Conservation (phyloP, 1,140 invertebrate species). For the Pogonus chalceus region DNA sequence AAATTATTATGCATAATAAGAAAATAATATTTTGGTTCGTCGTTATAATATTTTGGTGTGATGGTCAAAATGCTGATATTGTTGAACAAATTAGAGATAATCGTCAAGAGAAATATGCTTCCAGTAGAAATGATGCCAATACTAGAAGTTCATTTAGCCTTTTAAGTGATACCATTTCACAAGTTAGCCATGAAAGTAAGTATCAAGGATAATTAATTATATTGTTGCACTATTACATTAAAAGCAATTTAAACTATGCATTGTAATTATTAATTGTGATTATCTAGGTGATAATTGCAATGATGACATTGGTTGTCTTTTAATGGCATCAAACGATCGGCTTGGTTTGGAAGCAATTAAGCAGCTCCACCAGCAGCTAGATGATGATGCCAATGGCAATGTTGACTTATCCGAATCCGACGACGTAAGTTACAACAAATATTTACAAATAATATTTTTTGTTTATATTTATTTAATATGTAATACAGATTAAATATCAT, state of each 20-base stretch:
- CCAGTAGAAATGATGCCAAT: background rate
- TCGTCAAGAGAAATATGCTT: background rate
- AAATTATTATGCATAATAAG: slow-evolving; percentile 11
- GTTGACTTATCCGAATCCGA: slow-evolving; percentile 90
- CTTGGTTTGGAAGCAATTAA: slow-evolving; percentile 81
- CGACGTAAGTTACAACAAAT: slow-evolving; percentile 59
- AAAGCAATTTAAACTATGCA: background rate
- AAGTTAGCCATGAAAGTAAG: slow-evolving; percentile 39
- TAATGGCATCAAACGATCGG: slow-evolving; percentile 62
- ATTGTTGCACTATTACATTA: slow-evolving; percentile 4
- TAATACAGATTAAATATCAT: too few species aligned
- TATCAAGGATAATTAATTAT: slow-evolving; percentile 9
- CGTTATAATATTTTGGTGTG: slow-evolving; percentile 12
- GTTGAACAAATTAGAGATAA: slow-evolving; percentile 11
- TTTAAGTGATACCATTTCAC: slow-evolving; percentile 35
- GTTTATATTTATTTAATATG: too few species aligned
- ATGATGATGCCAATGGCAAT: slow-evolving; percentile 91
- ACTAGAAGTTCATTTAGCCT: slow-evolving; percentile 30
- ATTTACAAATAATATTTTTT: background rate
- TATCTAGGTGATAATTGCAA: slow-evolving; percentile 35
- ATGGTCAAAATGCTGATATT: slow-evolving; percentile 8
- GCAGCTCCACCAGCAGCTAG: slow-evolving; percentile 76
- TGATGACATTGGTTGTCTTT: slow-evolving; percentile 63
- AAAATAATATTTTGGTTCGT: slow-evolving; percentile 13
- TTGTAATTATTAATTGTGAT: slow-evolving; percentile 12